phyloP scores from a whole-genome alignment of 2,888 invertebrate genomes.

The Mactromeris polynyma region DNA sequence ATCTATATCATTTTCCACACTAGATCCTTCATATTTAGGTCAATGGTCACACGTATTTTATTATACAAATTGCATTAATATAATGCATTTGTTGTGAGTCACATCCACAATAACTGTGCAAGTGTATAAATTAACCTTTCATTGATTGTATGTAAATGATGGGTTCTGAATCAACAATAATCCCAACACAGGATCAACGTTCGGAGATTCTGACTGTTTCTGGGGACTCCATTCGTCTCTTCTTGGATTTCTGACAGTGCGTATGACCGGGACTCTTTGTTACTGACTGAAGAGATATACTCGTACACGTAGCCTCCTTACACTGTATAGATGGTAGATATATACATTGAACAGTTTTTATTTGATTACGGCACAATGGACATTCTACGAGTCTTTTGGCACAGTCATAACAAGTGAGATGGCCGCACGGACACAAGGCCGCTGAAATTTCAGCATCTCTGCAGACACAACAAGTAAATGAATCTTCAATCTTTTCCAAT shows the following conservation, averaged over 20 bases:
- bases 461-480: slow-evolving; percentile 93
- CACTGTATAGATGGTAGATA: slow-evolving; percentile 87
- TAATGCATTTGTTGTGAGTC: too few relatives aligned
- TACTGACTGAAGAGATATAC: slow-evolving; percentile 30
- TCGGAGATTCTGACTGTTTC: neutral
- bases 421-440: slow-evolving; percentile 95
- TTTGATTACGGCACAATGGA: slow-evolving; percentile 92
- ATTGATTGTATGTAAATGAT: neutral
- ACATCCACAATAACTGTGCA: neutral
- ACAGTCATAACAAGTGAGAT: slow-evolving; percentile 93
- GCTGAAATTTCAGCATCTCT: slow-evolving; percentile 95
- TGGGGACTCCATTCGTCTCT: slow-evolving; percentile 12
- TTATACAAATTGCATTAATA: too few relatives aligned
- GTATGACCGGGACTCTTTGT: slow-evolving; percentile 31
- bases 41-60: too few relatives aligned
- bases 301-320: slow-evolving; percentile 23
- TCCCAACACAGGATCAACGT: neutral
- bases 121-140: neutral
- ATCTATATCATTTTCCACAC: too few relatives aligned
- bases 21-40: too few relatives aligned
- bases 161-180: neutral
- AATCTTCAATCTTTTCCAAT: slow-evolving; percentile 81
- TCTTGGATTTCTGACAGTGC: slow-evolving; percentile 38
- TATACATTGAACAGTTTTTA: slow-evolving; percentile 91
- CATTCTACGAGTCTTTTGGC: slow-evolving; percentile 92